Percentiles rank a stretch among this genome's conserved stretches.
These are phyloP conservation scores for Apoda limacodes DNA, from an alignment of 2,888 invertebrate genomes.

Conservation along the genomic window DNA sequence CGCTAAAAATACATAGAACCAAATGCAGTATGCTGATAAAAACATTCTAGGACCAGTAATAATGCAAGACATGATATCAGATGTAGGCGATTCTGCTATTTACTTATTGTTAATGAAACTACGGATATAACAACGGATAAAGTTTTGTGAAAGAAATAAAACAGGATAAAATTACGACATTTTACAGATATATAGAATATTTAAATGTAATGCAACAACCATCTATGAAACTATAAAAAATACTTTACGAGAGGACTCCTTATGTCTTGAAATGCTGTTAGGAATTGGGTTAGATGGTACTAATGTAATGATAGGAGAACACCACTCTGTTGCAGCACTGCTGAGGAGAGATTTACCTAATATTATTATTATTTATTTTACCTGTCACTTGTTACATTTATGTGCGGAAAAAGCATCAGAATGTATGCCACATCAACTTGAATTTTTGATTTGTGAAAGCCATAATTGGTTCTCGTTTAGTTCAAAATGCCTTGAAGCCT, in stretches of 20 bases:
- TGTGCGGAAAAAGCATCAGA: slow-evolving; percentile 15
- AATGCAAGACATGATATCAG: not conserved
- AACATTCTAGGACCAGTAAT: too few species aligned
- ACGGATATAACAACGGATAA: slow-evolving; percentile 8
- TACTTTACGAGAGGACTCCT: slow-evolving; percentile 5
- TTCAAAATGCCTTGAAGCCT: too few species aligned
- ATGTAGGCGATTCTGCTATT: not conserved
- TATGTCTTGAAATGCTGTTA: slow-evolving; percentile 12
- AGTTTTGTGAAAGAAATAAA: slow-evolving; percentile 6
- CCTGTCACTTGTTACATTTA: slow-evolving; percentile 13
- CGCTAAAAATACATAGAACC: too few species aligned
- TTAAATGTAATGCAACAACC: slow-evolving; percentile 8
- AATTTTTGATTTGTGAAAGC: slow-evolving; percentile 10
- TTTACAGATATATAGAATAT: slow-evolving; percentile 6
- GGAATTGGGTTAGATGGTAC: too few species aligned
- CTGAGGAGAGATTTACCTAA: slow-evolving; percentile 13
- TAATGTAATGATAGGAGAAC: too few species aligned
- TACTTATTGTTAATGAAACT: slow-evolving; percentile 1
- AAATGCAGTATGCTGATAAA: too few species aligned
- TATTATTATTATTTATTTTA: slow-evolving; percentile 12
- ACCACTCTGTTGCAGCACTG: slow-evolving; percentile 13
- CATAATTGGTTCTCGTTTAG: slow-evolving; percentile 12
- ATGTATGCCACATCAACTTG: slow-evolving; percentile 13
- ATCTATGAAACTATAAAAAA: slow-evolving; percentile 6
- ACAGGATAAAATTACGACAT: slow-evolving; percentile 7